Evolutionary conservation across 92 coral and sea anemone species (phyloP).

Genomic region (Galaxea fascicularis): DNA sequence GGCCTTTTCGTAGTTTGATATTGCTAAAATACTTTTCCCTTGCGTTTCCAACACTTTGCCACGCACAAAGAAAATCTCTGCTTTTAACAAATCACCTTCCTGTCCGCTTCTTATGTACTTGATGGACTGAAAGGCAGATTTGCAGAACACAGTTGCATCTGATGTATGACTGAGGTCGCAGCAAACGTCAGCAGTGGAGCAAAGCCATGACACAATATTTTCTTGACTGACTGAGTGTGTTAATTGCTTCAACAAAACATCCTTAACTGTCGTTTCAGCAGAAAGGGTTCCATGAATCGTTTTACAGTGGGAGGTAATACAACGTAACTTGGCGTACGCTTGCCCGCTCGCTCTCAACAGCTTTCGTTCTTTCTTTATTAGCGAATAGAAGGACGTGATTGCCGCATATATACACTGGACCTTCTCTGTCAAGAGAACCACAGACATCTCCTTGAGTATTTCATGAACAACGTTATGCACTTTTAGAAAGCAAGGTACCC

Average conservation of each 20-base stretch:
- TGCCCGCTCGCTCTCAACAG: not conserved
- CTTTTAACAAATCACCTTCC: not conserved
- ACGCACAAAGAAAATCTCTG: not conserved
- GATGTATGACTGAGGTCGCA: not conserved
- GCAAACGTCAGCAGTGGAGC: not conserved
- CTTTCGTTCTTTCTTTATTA: not conserved
- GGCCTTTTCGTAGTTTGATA: constrained; percentile 11
- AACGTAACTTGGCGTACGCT: not conserved
- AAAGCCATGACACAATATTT: constrained; percentile 1
- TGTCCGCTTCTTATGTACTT: not conserved
- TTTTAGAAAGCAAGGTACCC: not conserved
- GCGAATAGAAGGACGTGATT: not conserved
- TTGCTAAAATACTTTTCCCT: not conserved
- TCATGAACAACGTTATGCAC: constrained; percentile 15
- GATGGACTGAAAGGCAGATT: not conserved
- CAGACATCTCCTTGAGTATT: not conserved
- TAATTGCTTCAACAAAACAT: not conserved
- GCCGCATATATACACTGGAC: not conserved
- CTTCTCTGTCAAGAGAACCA: not conserved
- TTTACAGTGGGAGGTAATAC: not conserved
- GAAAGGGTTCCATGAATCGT: not conserved
- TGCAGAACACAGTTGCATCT: not conserved
- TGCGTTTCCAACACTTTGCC: not conserved
- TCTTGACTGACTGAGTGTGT: not conserved
- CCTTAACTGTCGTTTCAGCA: not conserved